Evolutionary conservation across 2,797 vertebrate genomes (phyloP).

Genomic region (Thamnophis elegans): DNA sequence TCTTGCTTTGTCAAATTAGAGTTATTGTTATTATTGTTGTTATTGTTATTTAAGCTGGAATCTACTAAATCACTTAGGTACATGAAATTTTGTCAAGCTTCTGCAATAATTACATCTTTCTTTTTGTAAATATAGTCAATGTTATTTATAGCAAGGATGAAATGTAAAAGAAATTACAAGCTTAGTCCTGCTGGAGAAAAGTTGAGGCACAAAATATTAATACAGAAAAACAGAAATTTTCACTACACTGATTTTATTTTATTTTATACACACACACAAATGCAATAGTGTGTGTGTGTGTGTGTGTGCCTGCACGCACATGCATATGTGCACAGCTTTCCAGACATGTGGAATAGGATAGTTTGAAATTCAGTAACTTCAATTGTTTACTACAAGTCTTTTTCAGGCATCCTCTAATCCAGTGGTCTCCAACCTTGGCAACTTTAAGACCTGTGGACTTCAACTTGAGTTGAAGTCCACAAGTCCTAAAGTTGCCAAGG

Average conservation of each 20-base stretch:
- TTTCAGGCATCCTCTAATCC: background rate
- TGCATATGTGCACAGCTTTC: background rate
- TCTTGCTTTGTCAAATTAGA: constrained; percentile 29
- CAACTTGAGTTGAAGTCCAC: too few relatives aligned
- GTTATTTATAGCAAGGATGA: constrained; percentile 12
- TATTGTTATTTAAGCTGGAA: background rate
- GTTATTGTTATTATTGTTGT: background rate
- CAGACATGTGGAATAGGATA: background rate
- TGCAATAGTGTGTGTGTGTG: background rate
- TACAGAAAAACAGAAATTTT: constrained; percentile 20
- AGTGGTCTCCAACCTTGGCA: too few relatives aligned
- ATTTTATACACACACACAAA: background rate
- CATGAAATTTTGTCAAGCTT: constrained; percentile 19
- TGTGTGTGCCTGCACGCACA: too few relatives aligned
- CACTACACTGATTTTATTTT: background rate
- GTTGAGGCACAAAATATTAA: background rate
- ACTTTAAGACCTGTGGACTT: too few relatives aligned
- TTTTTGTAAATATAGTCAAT: constrained; percentile 13
- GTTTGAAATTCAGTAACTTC: background rate
- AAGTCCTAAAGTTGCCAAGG: too few relatives aligned
- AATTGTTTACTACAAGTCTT: background rate
- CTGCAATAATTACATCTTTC: constrained; percentile 20
- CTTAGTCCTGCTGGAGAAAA: background rate
- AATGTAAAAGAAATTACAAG: constrained; percentile 38
- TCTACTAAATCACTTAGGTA: constrained; percentile 15